Evolutionary conservation across 2,113 vertebrate species (phyloP), one percentile per base, ranked within the genome.

Genomic region (Thymallus thymallus): DNA sequence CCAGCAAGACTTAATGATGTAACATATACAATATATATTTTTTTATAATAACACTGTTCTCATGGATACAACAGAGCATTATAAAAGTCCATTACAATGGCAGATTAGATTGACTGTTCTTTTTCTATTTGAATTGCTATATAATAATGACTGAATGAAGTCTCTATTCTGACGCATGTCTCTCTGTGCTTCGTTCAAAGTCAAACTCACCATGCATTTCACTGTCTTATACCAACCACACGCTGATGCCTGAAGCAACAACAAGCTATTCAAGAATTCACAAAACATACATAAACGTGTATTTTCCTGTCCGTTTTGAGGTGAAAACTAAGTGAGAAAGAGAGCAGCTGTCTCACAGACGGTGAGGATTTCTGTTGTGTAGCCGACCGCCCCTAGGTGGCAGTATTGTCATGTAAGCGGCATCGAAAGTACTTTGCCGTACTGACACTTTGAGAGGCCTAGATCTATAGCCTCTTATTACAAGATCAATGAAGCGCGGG

Each of bases 381-480:
- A 23, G 30, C 7, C 14, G 6, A 10, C 35, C 29, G 4, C 30
- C 64, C 29, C 64, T 66, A 96, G 95, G 93, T 96, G 95, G 94
- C 94, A 95, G 95, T 91, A 92, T 96, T 95, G 95, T 48, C 77
- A 78, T 77, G 68, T 77, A 58, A 56, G 74, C 77, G 5, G 41
- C 30, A 58, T 26, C 1, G 24, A 24, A 64, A 51, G 82, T 20
- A 22, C 70, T 83, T 88, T 88, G 86, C 87, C 81, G 82, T 84
- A 87, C 88, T 90, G 90, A 92, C 91, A 87, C 94, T 93, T 92
- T 93, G 93, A 90, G 91, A 93, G 89, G 90, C 92, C 41, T 76
- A 88, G 94, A 95, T 95, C 95, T 94, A 95, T 94, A 94, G 94
- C 91, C 94, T 93, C 94, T 95, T 95, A 95, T 96, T 96, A 95